These are phyloP conservation scores for Chaenocephalus aceratus DNA, from an alignment of 2,113 vertebrate species.

Conservation along the genomic window DNA sequence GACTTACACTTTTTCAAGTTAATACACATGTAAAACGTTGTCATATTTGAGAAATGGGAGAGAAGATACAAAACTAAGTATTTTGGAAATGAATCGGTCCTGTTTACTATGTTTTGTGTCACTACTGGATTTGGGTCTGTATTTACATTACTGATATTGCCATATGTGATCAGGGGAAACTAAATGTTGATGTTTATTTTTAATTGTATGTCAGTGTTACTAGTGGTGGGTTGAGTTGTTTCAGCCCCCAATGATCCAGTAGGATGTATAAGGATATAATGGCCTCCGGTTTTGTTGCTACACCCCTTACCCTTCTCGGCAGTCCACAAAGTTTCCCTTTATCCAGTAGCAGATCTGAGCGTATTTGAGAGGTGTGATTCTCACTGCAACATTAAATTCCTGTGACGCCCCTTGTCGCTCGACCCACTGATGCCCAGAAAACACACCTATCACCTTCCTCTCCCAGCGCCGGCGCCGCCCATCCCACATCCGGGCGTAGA, in stretches of 20 bases:
- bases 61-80: conserved; percentile 13
- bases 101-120: conserved; percentile 1
- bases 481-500: conserved; percentile 97
- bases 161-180: background rate
- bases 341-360: conserved; percentile 99
- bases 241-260: background rate
- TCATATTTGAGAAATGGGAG: background rate
- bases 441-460: conserved; percentile 96
- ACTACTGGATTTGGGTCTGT: conserved; percentile 7
- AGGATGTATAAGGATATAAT: conserved; percentile 3
- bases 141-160: background rate
- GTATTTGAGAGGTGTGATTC: conserved; percentile 97
- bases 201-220: conserved; percentile 34
- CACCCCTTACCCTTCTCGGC: conserved; percentile 90
- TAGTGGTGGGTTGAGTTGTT: background rate
- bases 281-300: background rate
- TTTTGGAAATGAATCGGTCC: conserved; percentile 1
- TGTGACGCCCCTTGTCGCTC: conserved; percentile 91
- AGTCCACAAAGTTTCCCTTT: conserved; percentile 96
- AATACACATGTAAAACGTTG: background rate
- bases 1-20: background rate
- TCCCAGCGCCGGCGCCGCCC: conserved; percentile 90
- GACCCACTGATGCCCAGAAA: conserved; percentile 98
- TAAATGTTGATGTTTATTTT: conserved; percentile 2
- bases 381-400: conserved; percentile 97